Evolutionary conservation across 1,140 invertebrate species (phyloP).

Genomic region (Mylabris phalerata): DNA sequence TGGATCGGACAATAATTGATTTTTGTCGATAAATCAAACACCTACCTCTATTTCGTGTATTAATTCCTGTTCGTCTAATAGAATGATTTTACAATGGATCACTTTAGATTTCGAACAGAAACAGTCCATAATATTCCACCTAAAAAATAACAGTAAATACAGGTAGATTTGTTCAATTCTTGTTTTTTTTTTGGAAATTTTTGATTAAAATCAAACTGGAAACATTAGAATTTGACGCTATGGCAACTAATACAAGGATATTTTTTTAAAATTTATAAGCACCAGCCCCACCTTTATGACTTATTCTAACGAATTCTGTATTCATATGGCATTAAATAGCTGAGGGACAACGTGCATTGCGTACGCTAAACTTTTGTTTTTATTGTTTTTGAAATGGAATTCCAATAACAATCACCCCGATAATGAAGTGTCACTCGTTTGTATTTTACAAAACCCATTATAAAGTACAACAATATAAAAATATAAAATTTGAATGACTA

Average conservation of each 20-base stretch:
- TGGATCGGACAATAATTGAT: no score
- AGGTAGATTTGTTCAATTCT: no score
- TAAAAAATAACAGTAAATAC: not conserved
- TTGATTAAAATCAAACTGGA: no score
- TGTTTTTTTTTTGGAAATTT: no score
- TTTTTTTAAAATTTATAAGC: no score
- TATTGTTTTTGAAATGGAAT: slow-evolving; percentile 6
- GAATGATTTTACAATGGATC: slow-evolving; percentile 54
- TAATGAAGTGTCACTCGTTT: not conserved
- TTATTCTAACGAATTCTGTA: slow-evolving; percentile 9
- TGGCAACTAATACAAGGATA: no score
- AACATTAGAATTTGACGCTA: no score
- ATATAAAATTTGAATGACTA: no score
- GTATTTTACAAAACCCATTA: no score
- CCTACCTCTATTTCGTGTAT: slow-evolving; percentile 50
- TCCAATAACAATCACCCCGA: not conserved
- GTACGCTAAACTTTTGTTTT: slow-evolving; percentile 3
- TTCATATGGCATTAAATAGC: slow-evolving; percentile 5
- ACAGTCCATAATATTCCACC: slow-evolving; percentile 34
- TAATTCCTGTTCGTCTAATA: slow-evolving; percentile 59
- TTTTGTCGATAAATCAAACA: no score
- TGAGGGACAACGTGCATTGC: slow-evolving; percentile 6
- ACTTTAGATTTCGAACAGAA: slow-evolving; percentile 42
- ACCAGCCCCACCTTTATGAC: no score
- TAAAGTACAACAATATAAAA: no score